These are phyloP conservation scores for Petromus typicus DNA, from an alignment of 2,113 vertebrate genomes.

Conservation along the genomic window DNA sequence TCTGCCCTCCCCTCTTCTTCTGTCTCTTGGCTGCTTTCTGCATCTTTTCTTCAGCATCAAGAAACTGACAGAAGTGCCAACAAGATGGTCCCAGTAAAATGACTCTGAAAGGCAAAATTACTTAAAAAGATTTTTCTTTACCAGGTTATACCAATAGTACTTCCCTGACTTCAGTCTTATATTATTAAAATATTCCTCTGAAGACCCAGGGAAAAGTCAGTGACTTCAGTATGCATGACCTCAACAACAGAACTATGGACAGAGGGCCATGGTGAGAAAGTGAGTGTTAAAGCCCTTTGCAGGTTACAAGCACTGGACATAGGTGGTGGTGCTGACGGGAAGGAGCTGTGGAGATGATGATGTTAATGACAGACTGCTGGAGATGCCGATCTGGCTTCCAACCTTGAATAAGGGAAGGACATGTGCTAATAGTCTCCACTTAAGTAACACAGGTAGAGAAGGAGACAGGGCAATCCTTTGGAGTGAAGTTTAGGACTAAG, in stretches of 20 bases:
- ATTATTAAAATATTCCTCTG: background rate
- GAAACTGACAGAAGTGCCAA: background rate
- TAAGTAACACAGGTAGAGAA: background rate
- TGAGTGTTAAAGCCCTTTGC: background rate
- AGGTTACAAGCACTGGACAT: background rate
- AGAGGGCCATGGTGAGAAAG: background rate
- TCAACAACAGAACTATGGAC: background rate
- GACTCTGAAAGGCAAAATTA: background rate
- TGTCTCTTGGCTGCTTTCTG: background rate
- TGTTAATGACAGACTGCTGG: background rate
- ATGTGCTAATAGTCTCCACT: background rate
- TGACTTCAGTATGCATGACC: background rate
- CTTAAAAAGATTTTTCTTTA: background rate
- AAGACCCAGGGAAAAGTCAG: slow-evolving; percentile 13
- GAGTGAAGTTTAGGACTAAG: background rate
- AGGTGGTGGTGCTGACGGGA: background rate
- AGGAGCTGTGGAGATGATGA: background rate
- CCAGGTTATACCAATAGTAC: background rate
- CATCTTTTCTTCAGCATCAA: background rate
- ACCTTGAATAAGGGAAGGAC: background rate
- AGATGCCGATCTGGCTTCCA: background rate
- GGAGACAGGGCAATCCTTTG: background rate
- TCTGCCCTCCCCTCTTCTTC: background rate
- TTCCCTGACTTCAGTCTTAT: background rate
- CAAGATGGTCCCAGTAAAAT: background rate